Conservation (phyloP, 35 echinoderm and acorn worm genomes). For the Heliocidaris tuberculata region DNA sequence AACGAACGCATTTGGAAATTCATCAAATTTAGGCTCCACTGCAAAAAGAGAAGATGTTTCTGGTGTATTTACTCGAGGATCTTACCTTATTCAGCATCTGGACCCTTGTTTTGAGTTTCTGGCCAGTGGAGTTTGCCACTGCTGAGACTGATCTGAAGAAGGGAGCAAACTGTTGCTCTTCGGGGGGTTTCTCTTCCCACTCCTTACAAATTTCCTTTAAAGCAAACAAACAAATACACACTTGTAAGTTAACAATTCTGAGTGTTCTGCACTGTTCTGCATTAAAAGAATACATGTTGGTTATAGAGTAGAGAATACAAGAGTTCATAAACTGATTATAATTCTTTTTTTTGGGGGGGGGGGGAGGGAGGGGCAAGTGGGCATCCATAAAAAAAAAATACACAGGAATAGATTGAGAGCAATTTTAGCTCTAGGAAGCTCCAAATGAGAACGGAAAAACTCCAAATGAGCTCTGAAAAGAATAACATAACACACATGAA, state of each 20-base stretch:
- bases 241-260: neutral
- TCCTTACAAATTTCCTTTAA: conserved; percentile 87
- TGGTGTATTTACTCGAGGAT: neutral
- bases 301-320: neutral
- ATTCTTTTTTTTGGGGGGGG: neutral
- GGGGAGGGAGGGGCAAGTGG: too few species aligned
- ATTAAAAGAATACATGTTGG: neutral
- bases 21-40: neutral
- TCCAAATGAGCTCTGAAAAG: too few species aligned
- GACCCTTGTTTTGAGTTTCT: conserved; percentile 89
- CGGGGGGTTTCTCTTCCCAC: conserved; percentile 79
- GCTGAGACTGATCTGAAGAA: conserved; percentile 87
- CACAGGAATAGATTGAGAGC: too few species aligned
- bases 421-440: too few species aligned
- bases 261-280: neutral
- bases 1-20: neutral
- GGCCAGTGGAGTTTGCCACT: conserved; percentile 79
- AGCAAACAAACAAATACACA: conserved; percentile 20
- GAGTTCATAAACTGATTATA: neutral
- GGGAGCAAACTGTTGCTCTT: conserved; percentile 80
- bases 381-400: too few species aligned
- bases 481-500: too few species aligned
- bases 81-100: conserved; percentile 98
- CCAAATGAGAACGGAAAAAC: too few species aligned
- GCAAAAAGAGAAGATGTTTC: neutral